Evolutionary conservation across 2,888 invertebrate genomes (phyloP), one percentile per base, ranked within the genome.

Genomic region (Lasioglossum morio): DNA sequence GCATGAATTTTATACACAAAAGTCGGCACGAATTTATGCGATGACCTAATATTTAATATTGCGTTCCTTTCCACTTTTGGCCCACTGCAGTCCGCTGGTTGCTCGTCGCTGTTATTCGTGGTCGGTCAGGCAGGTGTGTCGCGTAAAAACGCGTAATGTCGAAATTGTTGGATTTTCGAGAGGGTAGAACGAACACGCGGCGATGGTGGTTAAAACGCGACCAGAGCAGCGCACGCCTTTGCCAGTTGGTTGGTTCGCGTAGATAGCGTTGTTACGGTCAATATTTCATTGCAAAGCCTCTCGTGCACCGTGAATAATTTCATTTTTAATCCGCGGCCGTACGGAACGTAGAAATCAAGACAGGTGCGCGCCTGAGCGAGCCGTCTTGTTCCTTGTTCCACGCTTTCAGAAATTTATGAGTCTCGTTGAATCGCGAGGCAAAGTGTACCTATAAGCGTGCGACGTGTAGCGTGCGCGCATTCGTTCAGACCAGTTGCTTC

Each of bases 291-390:
- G 79, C 74, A 53, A 82, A 78, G 70, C 76, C 75, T 46, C 14
- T 30, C 73, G 70, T 23, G 53, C 77, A 66, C 60, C 73, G 66
- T 84, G 84, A 79, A 79, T 89, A 89, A 89, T 89, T 86, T 83
- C 43, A 83, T 85, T 89, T 85, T 89, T 89, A 89, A 89, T 89
- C 86, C 84, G 60, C 30, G 30, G 30, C 53, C 48, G 73, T 72
- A 77, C 48, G 72, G 79, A 87, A 77, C 73, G 72, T 63, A 75
- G 75, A 63, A 76, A 72, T 57, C 34, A 16, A 72, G n/a, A 27
- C 27, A 57, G 53, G 23, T 74, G 40, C 16, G 10, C 57, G 23
- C 14, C 40, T 1, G 19, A 57, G 34, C n/a, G 74, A 7, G 14
- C 30, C 34, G 43, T 43, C 63, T 14, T 37, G 48, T 77, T 60